Conservation (phyloP, 2,888 invertebrate species). For the Hyalella azteca region DNA sequence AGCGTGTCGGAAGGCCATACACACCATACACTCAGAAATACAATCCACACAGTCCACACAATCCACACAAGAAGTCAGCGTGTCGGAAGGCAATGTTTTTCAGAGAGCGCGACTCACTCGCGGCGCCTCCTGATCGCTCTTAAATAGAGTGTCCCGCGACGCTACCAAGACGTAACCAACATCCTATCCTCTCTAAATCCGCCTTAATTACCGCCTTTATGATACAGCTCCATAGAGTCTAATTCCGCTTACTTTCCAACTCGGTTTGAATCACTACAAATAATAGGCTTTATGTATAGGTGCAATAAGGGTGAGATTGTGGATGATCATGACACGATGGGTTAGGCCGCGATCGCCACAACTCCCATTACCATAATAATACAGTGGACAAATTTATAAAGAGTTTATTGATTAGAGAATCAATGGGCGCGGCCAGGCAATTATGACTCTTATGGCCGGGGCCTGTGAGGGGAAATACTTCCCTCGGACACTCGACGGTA, state of each 20-base stretch:
- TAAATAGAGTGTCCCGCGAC: slow-evolving; percentile 38
- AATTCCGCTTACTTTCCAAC: background rate
- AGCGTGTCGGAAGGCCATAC: too few species aligned
- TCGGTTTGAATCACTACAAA: background rate
- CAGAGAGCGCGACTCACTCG: background rate
- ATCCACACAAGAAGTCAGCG: too few species aligned
- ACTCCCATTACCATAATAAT: slow-evolving; percentile 25
- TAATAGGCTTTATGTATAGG: too few species aligned
- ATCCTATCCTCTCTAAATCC: background rate
- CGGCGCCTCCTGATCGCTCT: slow-evolving; percentile 33
- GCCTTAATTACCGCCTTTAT: background rate
- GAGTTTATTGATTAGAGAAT: slow-evolving; percentile 27
- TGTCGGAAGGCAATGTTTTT: slow-evolving; percentile 3
- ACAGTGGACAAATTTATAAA: slow-evolving; percentile 29
- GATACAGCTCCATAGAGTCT: background rate
- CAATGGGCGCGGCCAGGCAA: slow-evolving; percentile 3
- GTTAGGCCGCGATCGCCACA: background rate
- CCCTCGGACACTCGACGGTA: background rate
- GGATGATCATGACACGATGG: background rate
- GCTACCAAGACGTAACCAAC: background rate
- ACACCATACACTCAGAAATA: too few species aligned
- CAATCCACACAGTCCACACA: too few species aligned
- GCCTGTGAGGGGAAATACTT: background rate
- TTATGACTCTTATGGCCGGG: background rate
- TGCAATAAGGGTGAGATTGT: background rate